Evolutionary conservation across 2,888 invertebrate species (phyloP), one percentile per base, ranked within the genome.

Genomic region (Galerucella pusilla): DNA sequence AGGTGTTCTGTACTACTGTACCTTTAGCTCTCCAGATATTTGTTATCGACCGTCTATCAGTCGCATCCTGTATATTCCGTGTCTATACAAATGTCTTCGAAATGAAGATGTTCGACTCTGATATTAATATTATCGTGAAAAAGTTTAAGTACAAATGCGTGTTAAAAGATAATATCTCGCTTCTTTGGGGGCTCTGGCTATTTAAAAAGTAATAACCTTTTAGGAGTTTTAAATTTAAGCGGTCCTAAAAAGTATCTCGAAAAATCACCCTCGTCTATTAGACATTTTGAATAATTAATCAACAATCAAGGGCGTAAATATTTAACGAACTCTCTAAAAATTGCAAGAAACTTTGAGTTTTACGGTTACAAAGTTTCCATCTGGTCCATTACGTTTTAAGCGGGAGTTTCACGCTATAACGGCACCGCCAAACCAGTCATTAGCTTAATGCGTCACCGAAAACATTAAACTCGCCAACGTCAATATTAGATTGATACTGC

Each of bases 281-380:
- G 65, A 42, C 65, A 71, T 71, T 57, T 65, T 75, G 71, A 75
- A 75, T 75, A 75, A 71, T 71, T 75, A 75, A 75, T 75, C 69
- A 75, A 75, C 74, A 75, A 75, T 75, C 74, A 71, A 61, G 54
- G 61, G 57, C 71, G 71, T 75, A 71, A 75, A 75, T 75, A 69
- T 57, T 75, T 75, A 75, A 75, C 69, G 68, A 64, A 64, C 25
- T 68, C 64, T 54, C 71, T 63, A 73, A 73, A 73, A 68, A 68
- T 64, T 64, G 42, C 68, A 73, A 69, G 68, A 73, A 73, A 73
- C 64, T 73, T 73, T 64, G 73, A 63, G 68, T 64, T 73, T 73
- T 73, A 73, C 68, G 73, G 68, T 73, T 73, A 68, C 52, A 57
- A 68, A 73, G 68, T 63, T 73, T 73, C 67, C 68, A 71, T 71